Conservation (phyloP, 92 coral and sea anemone genomes). For the Desmophyllum pertusum region DNA sequence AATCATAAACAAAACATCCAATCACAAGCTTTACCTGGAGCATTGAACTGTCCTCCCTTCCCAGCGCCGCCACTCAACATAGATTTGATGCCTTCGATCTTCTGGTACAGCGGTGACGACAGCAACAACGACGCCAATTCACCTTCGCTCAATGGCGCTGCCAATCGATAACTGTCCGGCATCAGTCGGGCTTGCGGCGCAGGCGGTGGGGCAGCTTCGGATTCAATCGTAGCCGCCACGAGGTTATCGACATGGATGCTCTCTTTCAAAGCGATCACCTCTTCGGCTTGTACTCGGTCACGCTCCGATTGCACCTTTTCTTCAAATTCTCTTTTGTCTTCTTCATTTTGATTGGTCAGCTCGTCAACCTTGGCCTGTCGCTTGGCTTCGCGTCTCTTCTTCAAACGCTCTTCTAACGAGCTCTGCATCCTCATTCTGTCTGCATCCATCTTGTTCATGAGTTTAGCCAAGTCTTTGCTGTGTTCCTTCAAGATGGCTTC, state of each 20-base stretch:
- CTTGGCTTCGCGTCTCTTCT: constrained; percentile 88
- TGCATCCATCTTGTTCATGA: constrained; percentile 99
- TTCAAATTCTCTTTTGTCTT: constrained; percentile 85
- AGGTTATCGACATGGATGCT: constrained; percentile 97
- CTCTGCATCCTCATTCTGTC: constrained; percentile 99
- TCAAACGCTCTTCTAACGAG: constrained; percentile 92
- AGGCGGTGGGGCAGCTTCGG: constrained; percentile 83
- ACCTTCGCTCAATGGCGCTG: constrained; percentile 97
- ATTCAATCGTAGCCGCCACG: constrained; percentile 81
- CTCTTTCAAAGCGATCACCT: constrained; percentile 88
- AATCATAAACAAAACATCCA: too few species aligned
- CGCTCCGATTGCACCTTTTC: constrained; percentile 86
- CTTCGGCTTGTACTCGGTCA: constrained; percentile 78
- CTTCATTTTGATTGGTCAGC: constrained; percentile 64
- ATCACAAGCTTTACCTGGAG: constrained; percentile 61
- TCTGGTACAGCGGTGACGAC: constrained; percentile 97
- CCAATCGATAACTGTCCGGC: constrained; percentile 95
- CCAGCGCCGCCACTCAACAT: constrained; percentile 86
- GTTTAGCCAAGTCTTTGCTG: constrained; percentile 94
- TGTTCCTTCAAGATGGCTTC: constrained; percentile 95
- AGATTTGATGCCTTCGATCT: constrained; percentile 86
- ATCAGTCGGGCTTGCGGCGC: constrained; percentile 50
- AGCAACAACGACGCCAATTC: constrained; percentile 87
- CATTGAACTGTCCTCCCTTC: constrained; percentile 63
- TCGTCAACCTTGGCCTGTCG: constrained; percentile 80